A percentile compares a stretch with the other conserved stretches of the same genome.
Conservation (phyloP, 2,797 vertebrate genomes). For the Bryconaethiops microstoma region DNA sequence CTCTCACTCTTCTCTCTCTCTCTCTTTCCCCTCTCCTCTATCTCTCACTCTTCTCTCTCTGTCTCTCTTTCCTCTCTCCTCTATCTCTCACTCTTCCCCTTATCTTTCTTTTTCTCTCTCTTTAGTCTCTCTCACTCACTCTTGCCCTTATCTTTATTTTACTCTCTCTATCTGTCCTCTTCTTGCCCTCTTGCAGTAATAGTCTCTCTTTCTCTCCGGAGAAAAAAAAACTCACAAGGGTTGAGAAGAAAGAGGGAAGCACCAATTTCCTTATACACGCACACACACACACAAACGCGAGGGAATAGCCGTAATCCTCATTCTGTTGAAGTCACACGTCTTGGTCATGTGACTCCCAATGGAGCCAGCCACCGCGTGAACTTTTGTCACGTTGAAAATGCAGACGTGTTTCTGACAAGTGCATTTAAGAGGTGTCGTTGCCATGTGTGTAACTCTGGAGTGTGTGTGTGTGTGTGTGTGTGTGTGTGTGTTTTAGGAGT, state of each 20-base stretch:
- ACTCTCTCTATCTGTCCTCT: background rate
- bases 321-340: constrained; percentile 22
- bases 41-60: constrained; percentile 12
- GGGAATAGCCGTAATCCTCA: background rate
- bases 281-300: background rate
- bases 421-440: background rate
- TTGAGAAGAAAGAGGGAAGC: background rate
- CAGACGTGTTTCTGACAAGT: background rate
- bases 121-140: constrained; percentile 18
- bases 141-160: constrained; percentile 45
- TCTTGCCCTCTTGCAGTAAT: background rate
- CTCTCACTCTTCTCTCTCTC: too few species aligned
- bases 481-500: background rate
- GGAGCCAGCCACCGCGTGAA: background rate
- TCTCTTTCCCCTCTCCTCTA: constrained; percentile 44
- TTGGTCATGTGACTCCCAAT: constrained; percentile 29
- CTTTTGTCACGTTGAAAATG: constrained; percentile 4
- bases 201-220: background rate
- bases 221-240: background rate
- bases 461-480: constrained; percentile 9
- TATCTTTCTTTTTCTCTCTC: constrained; percentile 12
- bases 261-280: constrained; percentile 5
- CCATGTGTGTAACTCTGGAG: background rate
- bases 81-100: constrained; percentile 20
- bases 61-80: constrained; percentile 29